Conservation (phyloP, 1,140 invertebrate genomes). For the Conopomorpha cramerella region DNA sequence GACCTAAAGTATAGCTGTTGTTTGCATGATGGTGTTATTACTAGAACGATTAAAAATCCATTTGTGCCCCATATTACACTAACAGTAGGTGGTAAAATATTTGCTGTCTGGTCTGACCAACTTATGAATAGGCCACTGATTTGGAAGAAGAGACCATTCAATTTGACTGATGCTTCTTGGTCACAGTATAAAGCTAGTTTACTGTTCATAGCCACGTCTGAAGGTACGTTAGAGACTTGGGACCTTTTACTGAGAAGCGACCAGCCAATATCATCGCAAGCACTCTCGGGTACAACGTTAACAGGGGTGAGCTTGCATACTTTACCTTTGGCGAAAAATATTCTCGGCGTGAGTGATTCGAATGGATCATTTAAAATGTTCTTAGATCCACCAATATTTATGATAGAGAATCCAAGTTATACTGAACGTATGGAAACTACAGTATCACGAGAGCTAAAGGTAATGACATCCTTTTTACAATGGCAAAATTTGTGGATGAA, state of each 20-base stretch:
- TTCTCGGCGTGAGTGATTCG: conserved; percentile 62
- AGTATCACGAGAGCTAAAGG: conserved; percentile 39
- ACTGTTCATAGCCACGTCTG: conserved; percentile 35
- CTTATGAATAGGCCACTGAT: conserved; percentile 26
- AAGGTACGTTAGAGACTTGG: conserved; percentile 47
- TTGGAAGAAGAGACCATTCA: conserved; percentile 41
- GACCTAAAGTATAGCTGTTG: conserved; percentile 48
- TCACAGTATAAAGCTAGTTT: conserved; percentile 48
- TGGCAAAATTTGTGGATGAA: conserved; percentile 48
- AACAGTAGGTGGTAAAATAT: conserved; percentile 48
- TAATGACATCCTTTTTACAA: conserved; percentile 33
- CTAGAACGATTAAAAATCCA: conserved; percentile 60
- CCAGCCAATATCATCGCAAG: conserved; percentile 40
- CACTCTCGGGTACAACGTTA: conserved; percentile 41
- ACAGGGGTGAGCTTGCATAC: conserved; percentile 60
- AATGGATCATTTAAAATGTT: conserved; percentile 67
- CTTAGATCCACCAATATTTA: conserved; percentile 55
- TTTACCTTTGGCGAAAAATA: conserved; percentile 49
- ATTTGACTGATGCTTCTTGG: conserved; percentile 39
- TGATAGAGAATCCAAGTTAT: conserved; percentile 29
- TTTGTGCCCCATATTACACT: conserved; percentile 59
- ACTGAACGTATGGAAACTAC: conserved; percentile 24
- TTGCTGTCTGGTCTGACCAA: conserved; percentile 45
- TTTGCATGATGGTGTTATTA: conserved; percentile 71
- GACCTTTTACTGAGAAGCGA: conserved; percentile 46